Evolutionary conservation across 2,888 invertebrate species (phyloP).

Genomic region (Caenorhabditis imperialis): DNA sequence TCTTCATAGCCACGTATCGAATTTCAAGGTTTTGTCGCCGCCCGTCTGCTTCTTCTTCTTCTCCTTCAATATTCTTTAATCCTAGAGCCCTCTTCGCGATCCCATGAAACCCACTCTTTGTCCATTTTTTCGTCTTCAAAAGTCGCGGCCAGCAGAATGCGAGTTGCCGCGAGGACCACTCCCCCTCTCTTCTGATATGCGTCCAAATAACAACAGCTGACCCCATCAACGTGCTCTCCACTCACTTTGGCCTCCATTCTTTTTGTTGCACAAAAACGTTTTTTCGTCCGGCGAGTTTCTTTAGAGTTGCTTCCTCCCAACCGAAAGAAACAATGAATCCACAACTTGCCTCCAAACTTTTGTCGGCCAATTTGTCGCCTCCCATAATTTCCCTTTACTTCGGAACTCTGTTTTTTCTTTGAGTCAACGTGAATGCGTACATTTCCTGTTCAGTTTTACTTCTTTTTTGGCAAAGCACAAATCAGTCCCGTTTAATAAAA

Average conservation of each 20-base stretch:
- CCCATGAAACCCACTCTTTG: background rate
- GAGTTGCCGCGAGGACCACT: slow-evolving; percentile 3
- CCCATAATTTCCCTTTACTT: too few relatives aligned
- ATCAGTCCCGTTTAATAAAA: too few relatives aligned
- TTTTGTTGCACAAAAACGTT: slow-evolving; percentile 44
- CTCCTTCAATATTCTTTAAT: slow-evolving; percentile 20
- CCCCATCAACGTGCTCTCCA: slow-evolving; percentile 33
- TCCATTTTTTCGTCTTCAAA: background rate
- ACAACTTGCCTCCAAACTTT: too few relatives aligned
- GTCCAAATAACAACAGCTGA: slow-evolving; percentile 52
- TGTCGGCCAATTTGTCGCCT: too few relatives aligned
- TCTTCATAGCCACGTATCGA: slow-evolving; percentile 44
- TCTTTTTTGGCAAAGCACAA: too few relatives aligned
- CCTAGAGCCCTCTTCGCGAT: background rate
- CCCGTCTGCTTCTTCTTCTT: slow-evolving; percentile 2
- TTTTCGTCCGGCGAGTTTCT: slow-evolving; percentile 19
- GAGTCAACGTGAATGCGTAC: too few relatives aligned
- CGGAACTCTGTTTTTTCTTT: too few relatives aligned
- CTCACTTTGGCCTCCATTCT: slow-evolving; percentile 36
- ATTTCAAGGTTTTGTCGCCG: slow-evolving; percentile 45
- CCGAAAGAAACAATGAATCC: too few relatives aligned
- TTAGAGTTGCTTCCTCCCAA: background rate
- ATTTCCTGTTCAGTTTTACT: too few relatives aligned
- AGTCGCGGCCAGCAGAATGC: background rate
- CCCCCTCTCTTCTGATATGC: slow-evolving; percentile 14